phyloP scores from a whole-genome alignment of 2,888 invertebrate species.

The Muschampia plurimacula region DNA sequence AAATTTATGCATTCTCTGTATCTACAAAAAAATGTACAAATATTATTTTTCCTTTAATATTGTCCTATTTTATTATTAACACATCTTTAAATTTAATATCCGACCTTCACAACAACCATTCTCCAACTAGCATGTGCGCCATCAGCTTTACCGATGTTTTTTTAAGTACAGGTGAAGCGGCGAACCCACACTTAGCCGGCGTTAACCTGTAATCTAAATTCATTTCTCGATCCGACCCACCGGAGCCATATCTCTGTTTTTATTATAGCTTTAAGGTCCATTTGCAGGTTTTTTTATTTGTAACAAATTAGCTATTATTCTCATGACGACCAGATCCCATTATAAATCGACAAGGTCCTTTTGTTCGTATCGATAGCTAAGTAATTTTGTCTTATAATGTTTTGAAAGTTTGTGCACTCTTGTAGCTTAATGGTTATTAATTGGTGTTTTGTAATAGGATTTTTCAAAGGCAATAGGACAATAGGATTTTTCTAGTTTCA shows the following conservation, averaged over 20 bases:
- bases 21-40: no score
- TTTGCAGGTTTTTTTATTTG: constrained; percentile 82
- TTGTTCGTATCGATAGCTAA: constrained; percentile 40
- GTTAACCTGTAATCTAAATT: constrained; percentile 86
- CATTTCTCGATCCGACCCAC: constrained; percentile 84
- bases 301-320: constrained; percentile 83
- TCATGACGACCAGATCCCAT: constrained; percentile 75
- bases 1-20: neutral
- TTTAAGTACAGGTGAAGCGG: constrained; percentile 78
- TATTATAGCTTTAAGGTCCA: constrained; percentile 82
- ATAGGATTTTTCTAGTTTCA: constrained; percentile 9
- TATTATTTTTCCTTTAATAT: no score
- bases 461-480: neutral
- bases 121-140: constrained; percentile 31
- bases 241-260: constrained; percentile 80
- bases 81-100: neutral
- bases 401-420: constrained; percentile 21
- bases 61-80: neutral
- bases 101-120: constrained; percentile 12
- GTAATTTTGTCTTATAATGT: constrained; percentile 33
- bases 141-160: constrained; percentile 57
- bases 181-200: constrained; percentile 83
- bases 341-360: constrained; percentile 61
- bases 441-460: constrained; percentile 10
- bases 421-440: constrained; percentile 30